Conservation (phyloP, 2,797 vertebrate species). For the Enoplosus armatus region DNA sequence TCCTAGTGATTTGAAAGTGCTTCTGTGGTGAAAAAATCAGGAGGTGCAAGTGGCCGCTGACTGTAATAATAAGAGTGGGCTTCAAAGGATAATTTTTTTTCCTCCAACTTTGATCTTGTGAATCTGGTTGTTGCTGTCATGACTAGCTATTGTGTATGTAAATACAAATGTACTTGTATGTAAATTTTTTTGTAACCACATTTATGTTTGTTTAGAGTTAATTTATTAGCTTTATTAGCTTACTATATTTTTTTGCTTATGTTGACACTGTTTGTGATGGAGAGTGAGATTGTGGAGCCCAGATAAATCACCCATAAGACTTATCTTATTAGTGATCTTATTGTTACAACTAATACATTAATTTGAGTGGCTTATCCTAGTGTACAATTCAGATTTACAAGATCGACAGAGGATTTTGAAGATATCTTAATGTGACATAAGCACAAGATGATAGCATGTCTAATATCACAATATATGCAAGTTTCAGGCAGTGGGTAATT, state of each 20-base stretch:
- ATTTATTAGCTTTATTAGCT: background rate
- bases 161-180: background rate
- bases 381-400: background rate
- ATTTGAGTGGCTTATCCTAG: background rate
- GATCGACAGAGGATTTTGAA: background rate
- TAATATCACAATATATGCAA: background rate
- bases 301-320: background rate
- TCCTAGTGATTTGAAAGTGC: background rate
- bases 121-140: background rate
- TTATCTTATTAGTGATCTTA: background rate
- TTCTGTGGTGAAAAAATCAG: background rate
- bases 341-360: background rate
- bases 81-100: background rate
- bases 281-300: background rate
- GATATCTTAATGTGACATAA: background rate
- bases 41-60: background rate
- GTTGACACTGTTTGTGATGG: background rate
- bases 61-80: background rate
- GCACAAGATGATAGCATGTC: background rate
- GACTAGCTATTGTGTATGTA: background rate
- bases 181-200: background rate
- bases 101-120: background rate
- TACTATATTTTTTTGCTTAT: background rate
- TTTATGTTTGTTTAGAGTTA: background rate
- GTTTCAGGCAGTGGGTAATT: background rate